phyloP scores from a whole-genome alignment of 2,113 vertebrate genomes.

The Rhagologus leucostigma region DNA sequence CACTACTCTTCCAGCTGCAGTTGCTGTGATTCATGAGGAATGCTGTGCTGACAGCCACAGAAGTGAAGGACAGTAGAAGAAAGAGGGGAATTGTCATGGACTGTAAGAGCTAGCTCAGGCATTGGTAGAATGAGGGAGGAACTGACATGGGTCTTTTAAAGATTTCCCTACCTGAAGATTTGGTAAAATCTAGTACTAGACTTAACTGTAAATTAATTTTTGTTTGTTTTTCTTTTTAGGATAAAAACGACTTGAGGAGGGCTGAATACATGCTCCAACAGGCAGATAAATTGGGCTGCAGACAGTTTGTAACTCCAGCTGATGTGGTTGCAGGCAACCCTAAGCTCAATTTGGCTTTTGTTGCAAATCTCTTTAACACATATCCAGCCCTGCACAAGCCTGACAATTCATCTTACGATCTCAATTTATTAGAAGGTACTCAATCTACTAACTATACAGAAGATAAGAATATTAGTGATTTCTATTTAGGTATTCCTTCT shows the following conservation, averaged over 20 bases:
- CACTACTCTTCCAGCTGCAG: neutral
- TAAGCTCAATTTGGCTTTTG: conserved; percentile 95
- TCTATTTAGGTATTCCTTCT: neutral
- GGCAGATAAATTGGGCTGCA: conserved; percentile 90
- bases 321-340: conserved; percentile 93
- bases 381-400: conserved; percentile 79
- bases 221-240: conserved; percentile 71
- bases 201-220: neutral
- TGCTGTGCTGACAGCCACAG: neutral
- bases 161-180: neutral
- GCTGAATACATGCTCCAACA: conserved; percentile 91
- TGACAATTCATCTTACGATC: conserved; percentile 73
- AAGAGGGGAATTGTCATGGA: neutral
- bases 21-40: neutral
- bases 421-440: conserved; percentile 84
- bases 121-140: neutral
- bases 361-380: conserved; percentile 95
- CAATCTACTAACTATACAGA: neutral
- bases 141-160: neutral
- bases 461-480: neutral
- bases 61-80: neutral
- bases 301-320: conserved; percentile 90
- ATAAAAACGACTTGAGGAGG: conserved; percentile 80
- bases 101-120: neutral
- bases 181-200: neutral